Conservation (phyloP, 2,797 vertebrate genomes). For the Galago senegalensis region DNA sequence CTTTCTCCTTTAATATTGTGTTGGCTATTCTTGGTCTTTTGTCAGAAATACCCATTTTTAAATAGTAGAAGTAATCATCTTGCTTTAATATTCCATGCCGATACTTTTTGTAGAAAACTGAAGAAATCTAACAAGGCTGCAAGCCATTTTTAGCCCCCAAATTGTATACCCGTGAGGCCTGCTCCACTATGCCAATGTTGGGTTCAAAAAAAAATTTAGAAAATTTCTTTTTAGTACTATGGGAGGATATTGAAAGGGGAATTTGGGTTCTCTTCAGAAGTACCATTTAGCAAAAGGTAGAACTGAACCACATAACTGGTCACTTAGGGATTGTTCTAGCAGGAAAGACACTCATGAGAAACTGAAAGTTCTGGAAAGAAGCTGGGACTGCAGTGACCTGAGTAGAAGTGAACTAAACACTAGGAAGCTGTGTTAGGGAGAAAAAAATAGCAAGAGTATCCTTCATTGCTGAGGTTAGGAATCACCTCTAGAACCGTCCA, state of each 20-base stretch:
- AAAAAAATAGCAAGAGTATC: not conserved
- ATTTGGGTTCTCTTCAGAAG: not conserved
- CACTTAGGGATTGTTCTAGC: not conserved
- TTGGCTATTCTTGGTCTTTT: not conserved
- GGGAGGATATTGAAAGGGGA: not conserved
- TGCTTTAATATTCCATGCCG: not conserved
- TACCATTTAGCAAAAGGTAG: not conserved
- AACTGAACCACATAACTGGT: not conserved
- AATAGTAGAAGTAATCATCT: not conserved
- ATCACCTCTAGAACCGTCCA: not conserved
- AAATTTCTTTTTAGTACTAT: not conserved
- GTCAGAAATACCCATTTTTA: not conserved
- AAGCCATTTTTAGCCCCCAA: not conserved
- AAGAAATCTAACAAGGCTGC: not conserved
- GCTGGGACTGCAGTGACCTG: not conserved
- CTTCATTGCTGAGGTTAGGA: not conserved
- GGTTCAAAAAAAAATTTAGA: not conserved
- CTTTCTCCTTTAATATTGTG: not conserved
- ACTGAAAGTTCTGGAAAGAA: not conserved
- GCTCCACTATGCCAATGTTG: not conserved
- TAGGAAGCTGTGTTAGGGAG: not conserved
- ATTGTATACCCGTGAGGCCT: not conserved
- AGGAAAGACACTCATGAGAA: not conserved
- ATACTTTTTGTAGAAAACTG: not conserved
- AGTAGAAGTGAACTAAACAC: not conserved